Percentiles rank a stretch among this genome's conserved stretches.
Evolutionary conservation across 1,140 invertebrate genomes (phyloP).

Genomic region (Glossosoma conforme): DNA sequence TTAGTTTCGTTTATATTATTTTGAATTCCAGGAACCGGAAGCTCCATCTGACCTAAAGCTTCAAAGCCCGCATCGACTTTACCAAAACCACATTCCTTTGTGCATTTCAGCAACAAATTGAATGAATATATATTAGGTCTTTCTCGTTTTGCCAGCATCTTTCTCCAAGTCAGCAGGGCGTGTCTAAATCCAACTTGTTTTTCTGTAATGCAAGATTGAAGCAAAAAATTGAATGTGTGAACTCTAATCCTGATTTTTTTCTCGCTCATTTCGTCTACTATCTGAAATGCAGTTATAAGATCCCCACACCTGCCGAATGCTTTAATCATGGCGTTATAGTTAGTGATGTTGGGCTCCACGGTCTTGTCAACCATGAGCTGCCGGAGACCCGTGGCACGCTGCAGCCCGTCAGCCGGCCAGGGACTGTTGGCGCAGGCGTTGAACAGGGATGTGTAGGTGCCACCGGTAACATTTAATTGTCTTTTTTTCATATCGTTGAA

Average conservation of each 20-base stretch:
- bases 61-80: constrained; percentile 40
- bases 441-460: constrained; percentile 79
- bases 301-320: constrained; percentile 80
- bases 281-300: constrained; percentile 65
- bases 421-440: constrained; percentile 83
- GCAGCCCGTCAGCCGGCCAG: constrained; percentile 56
- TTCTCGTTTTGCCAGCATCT: constrained; percentile 63
- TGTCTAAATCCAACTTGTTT: constrained; percentile 73
- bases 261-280: constrained; percentile 79
- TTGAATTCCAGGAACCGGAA: no score
- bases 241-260: constrained; percentile 59
- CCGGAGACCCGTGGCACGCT: constrained; percentile 59
- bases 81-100: constrained; percentile 75
- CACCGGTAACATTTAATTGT: constrained; percentile 58
- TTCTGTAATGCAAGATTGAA: constrained; percentile 78
- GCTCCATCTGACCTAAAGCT: no score
- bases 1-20: not conserved
- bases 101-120: constrained; percentile 73
- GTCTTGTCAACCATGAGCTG: constrained; percentile 64
- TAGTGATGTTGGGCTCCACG: constrained; percentile 65
- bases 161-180: constrained; percentile 77
- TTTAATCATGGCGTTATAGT: constrained; percentile 87
- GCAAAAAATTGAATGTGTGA: constrained; percentile 71
- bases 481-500: constrained; percentile 78
- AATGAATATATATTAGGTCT: constrained; percentile 68